Conservation (phyloP, 1,140 invertebrate species). For the Campoletis sonorensis region DNA sequence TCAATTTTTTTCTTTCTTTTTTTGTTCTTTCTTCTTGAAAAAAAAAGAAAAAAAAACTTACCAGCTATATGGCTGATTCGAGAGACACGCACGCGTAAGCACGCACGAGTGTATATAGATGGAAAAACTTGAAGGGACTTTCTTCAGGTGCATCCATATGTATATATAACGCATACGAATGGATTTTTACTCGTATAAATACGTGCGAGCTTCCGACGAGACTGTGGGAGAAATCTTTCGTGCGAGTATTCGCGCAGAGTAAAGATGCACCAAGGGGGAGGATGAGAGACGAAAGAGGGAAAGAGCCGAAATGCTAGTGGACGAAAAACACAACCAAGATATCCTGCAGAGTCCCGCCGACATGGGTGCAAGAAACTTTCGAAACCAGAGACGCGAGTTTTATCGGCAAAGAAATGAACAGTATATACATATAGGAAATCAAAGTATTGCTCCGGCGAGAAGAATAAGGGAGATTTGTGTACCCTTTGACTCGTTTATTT, state of each 20-base stretch:
- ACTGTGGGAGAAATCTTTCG: constrained; percentile 37
- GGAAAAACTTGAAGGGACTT: constrained; percentile 5
- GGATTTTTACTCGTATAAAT: constrained; percentile 22
- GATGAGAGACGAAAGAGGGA: background rate
- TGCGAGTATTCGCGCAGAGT: constrained; percentile 44
- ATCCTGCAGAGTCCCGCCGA: constrained; percentile 30
- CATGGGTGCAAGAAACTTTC: constrained; percentile 41
- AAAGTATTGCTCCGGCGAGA: constrained; percentile 33
- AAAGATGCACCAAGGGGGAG: constrained; percentile 8
- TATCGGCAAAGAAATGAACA: constrained; percentile 12
- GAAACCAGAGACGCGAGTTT: constrained; percentile 42
- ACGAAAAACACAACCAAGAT: constrained; percentile 41
- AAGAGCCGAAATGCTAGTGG: constrained; percentile 1
- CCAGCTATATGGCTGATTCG: constrained; percentile 49
- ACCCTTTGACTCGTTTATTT: constrained; percentile 32
- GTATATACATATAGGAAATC: constrained; percentile 20
- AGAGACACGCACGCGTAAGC: constrained; percentile 55
- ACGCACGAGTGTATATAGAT: constrained; percentile 42
- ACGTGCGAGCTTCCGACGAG: constrained; percentile 39
- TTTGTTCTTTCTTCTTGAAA: constrained; percentile 17
- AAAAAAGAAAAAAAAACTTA: no score
- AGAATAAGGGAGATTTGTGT: constrained; percentile 35
- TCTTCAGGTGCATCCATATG: constrained; percentile 6
- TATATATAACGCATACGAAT: constrained; percentile 20
- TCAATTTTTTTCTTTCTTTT: constrained; percentile 58